Percentiles rank a stretch among this genome's conserved stretches.
Evolutionary conservation across 1,140 invertebrate genomes (phyloP).

Genomic region (Drosophila lacteicornis): DNA sequence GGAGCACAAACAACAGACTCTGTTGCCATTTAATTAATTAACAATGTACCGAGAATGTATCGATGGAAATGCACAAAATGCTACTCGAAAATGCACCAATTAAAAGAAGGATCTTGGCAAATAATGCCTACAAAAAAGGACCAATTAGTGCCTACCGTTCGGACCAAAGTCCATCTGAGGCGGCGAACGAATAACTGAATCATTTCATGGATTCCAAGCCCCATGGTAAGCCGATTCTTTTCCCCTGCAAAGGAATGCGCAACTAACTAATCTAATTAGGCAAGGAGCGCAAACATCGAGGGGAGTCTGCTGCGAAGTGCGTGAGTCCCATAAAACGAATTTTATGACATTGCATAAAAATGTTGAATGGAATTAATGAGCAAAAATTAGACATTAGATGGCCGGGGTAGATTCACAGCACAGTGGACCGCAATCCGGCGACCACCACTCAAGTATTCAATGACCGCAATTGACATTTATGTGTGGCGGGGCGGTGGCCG

Average conservation of each 20-base stretch:
- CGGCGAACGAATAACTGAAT: constrained; percentile 3
- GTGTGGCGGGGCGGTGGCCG: constrained; percentile 12
- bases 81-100: constrained; percentile 34
- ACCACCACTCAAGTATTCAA: constrained; percentile 63
- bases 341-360: constrained; percentile 83
- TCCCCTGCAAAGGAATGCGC: constrained; percentile 47
- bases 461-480: constrained; percentile 79
- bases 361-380: constrained; percentile 80
- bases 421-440: neutral
- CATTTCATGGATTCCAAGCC: neutral
- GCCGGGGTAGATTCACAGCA: neutral
- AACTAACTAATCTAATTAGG: constrained; percentile 78
- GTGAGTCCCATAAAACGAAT: constrained; percentile 73
- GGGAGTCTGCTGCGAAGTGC: constrained; percentile 7
- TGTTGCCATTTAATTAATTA: constrained; percentile 60
- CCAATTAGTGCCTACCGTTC: constrained; percentile 37
- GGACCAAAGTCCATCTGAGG: constrained; percentile 25
- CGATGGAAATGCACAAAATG: constrained; percentile 29
- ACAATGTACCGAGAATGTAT: constrained; percentile 31
- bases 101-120: constrained; percentile 38
- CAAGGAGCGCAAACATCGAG: constrained; percentile 34
- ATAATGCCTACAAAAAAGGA: constrained; percentile 13
- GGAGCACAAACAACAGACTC: constrained; percentile 33
- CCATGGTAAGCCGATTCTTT: constrained; percentile 37
- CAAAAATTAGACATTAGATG: constrained; percentile 78